Percentiles rank a stretch among this genome's conserved stretches.
phyloP scores from a whole-genome alignment of 2,888 invertebrate species.

The Tenthredo distinguenda region DNA sequence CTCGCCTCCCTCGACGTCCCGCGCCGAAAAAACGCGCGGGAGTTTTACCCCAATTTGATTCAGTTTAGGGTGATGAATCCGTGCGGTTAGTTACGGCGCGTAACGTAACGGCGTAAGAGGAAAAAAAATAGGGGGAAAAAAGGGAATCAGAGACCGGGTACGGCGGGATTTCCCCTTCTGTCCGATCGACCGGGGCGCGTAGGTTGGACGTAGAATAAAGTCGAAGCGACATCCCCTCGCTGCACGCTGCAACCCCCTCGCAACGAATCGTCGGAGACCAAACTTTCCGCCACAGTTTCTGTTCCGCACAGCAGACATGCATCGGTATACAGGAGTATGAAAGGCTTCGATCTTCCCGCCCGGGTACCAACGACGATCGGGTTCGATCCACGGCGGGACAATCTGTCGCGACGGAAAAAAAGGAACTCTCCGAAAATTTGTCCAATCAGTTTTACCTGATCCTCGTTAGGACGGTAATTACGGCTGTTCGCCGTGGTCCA shows the following conservation, averaged over 20 bases:
- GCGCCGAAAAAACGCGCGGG: neutral
- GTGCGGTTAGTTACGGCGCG: neutral
- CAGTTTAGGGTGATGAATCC: neutral
- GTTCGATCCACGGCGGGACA: too few species aligned
- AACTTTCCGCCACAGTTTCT: neutral
- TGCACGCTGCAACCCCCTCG: neutral
- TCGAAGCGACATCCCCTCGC: slow-evolving; percentile 1
- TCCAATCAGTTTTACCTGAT: neutral
- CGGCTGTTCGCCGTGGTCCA: neutral
- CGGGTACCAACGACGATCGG: neutral
- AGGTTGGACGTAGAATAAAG: slow-evolving; percentile 6
- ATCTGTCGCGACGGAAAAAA: neutral
- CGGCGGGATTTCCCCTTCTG: neutral
- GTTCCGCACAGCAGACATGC: neutral
- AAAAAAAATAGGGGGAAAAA: neutral
- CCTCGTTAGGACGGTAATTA: slow-evolving; percentile 1
- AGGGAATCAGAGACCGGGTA: neutral
- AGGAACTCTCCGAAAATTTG: neutral
- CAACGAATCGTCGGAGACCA: slow-evolving; percentile 11
- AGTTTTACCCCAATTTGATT: neutral
- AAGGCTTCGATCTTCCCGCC: neutral
- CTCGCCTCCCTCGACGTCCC: too few species aligned
- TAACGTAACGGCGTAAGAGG: neutral
- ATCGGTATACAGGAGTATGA: neutral
- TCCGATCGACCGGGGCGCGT: slow-evolving; percentile 7